Percentiles rank a stretch among this genome's conserved stretches.
Evolutionary conservation across 2,113 vertebrate species (phyloP).

Genomic region (Otis tarda): DNA sequence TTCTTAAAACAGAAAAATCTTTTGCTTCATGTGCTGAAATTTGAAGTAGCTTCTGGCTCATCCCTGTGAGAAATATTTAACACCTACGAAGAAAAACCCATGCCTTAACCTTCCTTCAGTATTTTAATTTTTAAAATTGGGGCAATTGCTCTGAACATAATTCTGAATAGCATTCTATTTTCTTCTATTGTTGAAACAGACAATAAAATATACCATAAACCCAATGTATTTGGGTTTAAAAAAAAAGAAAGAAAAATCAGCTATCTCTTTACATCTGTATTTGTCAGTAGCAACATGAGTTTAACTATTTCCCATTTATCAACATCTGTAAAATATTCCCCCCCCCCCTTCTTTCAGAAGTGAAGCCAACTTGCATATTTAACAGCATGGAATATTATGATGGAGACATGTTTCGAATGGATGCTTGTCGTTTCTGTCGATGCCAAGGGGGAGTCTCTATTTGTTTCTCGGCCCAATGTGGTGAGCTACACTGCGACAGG

Average conservation of each 20-base stretch:
- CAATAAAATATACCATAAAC: background rate
- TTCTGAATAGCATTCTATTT: background rate
- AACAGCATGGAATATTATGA: conserved; percentile 85
- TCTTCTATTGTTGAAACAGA: background rate
- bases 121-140: background rate
- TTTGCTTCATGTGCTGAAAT: background rate
- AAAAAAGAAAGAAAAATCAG: background rate
- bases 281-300: background rate
- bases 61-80: background rate
- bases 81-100: background rate
- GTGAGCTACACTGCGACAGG: conserved; percentile 83
- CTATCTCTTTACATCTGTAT: background rate
- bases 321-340: background rate
- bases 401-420: conserved; percentile 90
- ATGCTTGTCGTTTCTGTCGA: conserved; percentile 87
- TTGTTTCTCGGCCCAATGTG: conserved; percentile 88
- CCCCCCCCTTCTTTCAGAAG: conserved; percentile 74
- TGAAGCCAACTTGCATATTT: conserved; percentile 85
- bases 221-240: too few relatives aligned
- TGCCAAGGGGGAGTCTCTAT: conserved; percentile 89
- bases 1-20: background rate
- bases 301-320: background rate
- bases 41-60: background rate
- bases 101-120: background rate
- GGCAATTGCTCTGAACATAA: background rate